These are phyloP conservation scores for Heliconius erato DNA, from an alignment of 2,888 invertebrate genomes.

Conservation along the genomic window DNA sequence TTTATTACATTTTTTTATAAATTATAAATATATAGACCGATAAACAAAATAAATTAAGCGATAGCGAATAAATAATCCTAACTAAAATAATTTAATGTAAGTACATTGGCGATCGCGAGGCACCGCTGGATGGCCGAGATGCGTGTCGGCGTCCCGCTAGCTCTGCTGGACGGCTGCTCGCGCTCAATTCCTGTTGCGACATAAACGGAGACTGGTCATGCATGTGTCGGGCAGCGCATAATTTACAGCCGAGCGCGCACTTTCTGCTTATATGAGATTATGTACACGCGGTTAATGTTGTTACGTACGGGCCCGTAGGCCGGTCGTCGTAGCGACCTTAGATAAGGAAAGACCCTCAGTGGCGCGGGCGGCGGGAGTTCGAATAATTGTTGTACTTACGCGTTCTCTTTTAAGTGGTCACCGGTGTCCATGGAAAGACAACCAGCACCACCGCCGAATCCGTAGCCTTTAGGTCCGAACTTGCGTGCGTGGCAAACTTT, in stretches of 20 bases:
- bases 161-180: slow-evolving; percentile 79
- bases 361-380: slow-evolving; percentile 84
- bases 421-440: slow-evolving; percentile 98
- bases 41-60: slow-evolving; percentile 85
- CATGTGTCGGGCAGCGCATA: slow-evolving; percentile 83
- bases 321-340: slow-evolving; percentile 78
- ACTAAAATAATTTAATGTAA: slow-evolving; percentile 79
- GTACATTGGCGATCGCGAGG: slow-evolving; percentile 82
- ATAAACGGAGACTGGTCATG: slow-evolving; percentile 86
- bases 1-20: slow-evolving; percentile 79
- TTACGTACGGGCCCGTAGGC: slow-evolving; percentile 84
- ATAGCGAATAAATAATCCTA: slow-evolving; percentile 85
- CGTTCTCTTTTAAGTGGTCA: slow-evolving; percentile 91
- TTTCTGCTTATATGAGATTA: slow-evolving; percentile 82
- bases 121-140: slow-evolving; percentile 81
- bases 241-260: slow-evolving; percentile 85
- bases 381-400: slow-evolving; percentile 89
- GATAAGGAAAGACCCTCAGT: slow-evolving; percentile 87
- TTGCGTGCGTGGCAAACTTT: slow-evolving; percentile 99
- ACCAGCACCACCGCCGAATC: slow-evolving; percentile 99
- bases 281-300: slow-evolving; percentile 85
- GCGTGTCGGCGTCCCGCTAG: slow-evolving; percentile 81
- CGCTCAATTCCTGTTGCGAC: slow-evolving; percentile 85
- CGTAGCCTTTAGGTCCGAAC: slow-evolving; percentile 99
- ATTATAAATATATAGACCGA: slow-evolving; percentile 80